phyloP scores from a whole-genome alignment of 2,888 invertebrate species.

The Cerastis rubricosa region DNA sequence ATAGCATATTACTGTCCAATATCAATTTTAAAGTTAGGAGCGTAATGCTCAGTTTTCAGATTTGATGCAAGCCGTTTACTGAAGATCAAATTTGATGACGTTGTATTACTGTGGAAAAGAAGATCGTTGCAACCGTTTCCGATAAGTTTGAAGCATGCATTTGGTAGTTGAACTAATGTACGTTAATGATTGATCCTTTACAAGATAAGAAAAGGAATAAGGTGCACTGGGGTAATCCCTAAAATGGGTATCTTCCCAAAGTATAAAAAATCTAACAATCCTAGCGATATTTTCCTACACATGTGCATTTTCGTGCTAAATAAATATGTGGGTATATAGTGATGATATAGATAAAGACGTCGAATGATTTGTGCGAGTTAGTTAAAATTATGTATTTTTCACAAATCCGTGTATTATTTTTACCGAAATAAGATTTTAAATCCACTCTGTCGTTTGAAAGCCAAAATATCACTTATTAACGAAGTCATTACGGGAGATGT shows the following conservation, averaged over 20 bases:
- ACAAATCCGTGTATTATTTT: neutral
- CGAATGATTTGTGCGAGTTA: no score
- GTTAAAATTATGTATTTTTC: no score
- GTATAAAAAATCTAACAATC: no score
- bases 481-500: constrained; percentile 49
- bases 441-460: constrained; percentile 17
- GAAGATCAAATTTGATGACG: neutral
- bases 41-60: constrained; percentile 4
- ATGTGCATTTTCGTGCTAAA: no score
- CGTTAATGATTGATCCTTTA: neutral
- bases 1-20: constrained; percentile 34
- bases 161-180: neutral
- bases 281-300: no score
- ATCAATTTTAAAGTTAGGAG: constrained; percentile 37
- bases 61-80: constrained; percentile 3
- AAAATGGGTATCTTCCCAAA: no score
- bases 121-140: neutral
- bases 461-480: constrained; percentile 41
- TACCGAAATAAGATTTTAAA: constrained; percentile 4
- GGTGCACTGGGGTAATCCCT: no score
- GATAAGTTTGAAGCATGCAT: neutral
- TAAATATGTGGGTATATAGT: no score
- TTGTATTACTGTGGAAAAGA: neutral
- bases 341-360: no score
- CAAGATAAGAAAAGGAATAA: neutral